Conservation (phyloP, 2,888 invertebrate species). For the Caenorhabditis panamensis region DNA sequence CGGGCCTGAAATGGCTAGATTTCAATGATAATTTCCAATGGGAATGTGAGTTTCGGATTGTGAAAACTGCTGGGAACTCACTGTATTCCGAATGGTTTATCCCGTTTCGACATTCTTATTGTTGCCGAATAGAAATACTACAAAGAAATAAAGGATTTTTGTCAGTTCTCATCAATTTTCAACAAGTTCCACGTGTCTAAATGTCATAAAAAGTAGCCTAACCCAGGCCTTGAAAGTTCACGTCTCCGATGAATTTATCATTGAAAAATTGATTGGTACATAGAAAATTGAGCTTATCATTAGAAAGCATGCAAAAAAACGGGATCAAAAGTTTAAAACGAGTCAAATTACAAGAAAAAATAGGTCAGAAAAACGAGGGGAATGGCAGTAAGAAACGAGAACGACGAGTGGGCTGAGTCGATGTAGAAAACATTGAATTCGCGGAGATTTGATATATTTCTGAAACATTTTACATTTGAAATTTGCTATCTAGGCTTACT, state of each 20-base stretch:
- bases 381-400: conserved; percentile 62
- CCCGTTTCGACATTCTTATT: conserved; percentile 22
- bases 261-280: conserved; percentile 25
- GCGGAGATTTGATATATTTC: conserved; percentile 68
- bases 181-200: no score
- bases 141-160: no score
- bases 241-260: conserved; percentile 5
- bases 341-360: conserved; percentile 21
- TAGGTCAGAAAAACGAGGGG: conserved; percentile 45
- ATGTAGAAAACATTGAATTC: conserved; percentile 71
- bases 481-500: conserved; percentile 1
- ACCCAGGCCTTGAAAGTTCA: no score
- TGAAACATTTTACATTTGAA: conserved; percentile 28
- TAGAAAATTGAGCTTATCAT: conserved; percentile 6
- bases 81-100: conserved; percentile 36
- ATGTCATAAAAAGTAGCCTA: not conserved
- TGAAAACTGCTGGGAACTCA: not conserved
- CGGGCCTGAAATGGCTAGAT: conserved; percentile 4
- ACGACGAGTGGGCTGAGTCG: conserved; percentile 37
- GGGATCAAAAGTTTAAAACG: not conserved
- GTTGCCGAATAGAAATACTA: conserved; percentile 12
- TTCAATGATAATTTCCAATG: not conserved
- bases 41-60: no score
- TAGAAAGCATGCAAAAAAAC: no score
- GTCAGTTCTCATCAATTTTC: no score